Evolutionary conservation across 2,888 invertebrate species (phyloP).

Genomic region (Drosophila rubida): DNA sequence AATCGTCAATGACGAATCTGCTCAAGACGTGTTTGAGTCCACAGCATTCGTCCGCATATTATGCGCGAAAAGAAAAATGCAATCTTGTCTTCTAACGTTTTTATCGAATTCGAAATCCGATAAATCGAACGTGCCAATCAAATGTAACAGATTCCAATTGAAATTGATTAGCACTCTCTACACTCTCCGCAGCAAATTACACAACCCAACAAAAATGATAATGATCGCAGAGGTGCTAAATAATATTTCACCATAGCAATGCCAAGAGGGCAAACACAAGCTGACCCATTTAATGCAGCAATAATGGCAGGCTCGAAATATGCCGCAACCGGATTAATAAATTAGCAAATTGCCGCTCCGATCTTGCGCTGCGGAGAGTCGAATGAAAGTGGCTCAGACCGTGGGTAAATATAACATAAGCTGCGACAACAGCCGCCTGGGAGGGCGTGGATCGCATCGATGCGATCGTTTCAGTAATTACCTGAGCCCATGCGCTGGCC

Average conservation of each 20-base stretch:
- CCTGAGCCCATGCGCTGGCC: conserved; percentile 29
- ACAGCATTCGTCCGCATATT: conserved; percentile 20
- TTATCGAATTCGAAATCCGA: not conserved
- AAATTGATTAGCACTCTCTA: conserved; percentile 31
- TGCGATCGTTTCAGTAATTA: conserved; percentile 38
- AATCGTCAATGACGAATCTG: conserved; percentile 40
- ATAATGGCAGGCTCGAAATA: conserved; percentile 54
- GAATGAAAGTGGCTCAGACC: conserved; percentile 62
- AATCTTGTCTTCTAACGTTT: not conserved
- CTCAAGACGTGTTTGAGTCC: conserved; percentile 53
- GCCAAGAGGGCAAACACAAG: conserved; percentile 51
- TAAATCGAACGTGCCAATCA: not conserved
- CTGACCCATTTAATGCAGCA: conserved; percentile 64
- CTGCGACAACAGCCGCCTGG: conserved; percentile 15
- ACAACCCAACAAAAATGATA: conserved; percentile 12
- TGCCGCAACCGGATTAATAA: conserved; percentile 77
- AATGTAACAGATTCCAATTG: conserved; percentile 26
- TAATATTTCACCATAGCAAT: conserved; percentile 53
- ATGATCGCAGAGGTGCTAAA: conserved; percentile 63
- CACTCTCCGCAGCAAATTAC: conserved; percentile 5
- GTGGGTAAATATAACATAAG: conserved; percentile 38
- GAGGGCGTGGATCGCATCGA: conserved; percentile 61
- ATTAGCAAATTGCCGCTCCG: conserved; percentile 68
- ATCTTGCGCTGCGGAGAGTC: conserved; percentile 56
- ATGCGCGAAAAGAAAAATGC: conserved; percentile 7